These are phyloP conservation scores for Hirtodrosophila histrioides DNA, from an alignment of 2,888 invertebrate species.

Conservation along the genomic window DNA sequence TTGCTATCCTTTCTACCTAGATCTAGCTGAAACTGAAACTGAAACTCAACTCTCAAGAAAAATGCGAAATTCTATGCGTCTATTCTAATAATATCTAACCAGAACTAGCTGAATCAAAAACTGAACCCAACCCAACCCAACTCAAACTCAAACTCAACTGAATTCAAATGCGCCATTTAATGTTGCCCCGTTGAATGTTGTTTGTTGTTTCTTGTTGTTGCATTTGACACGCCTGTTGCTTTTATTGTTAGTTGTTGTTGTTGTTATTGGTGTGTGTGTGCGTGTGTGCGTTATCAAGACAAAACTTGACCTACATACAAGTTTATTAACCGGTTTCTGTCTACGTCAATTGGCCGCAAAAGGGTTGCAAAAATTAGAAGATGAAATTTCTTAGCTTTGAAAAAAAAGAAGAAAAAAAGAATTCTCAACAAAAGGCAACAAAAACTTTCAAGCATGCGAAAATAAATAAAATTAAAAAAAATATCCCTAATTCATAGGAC, in stretches of 20 bases:
- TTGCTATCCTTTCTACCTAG: conserved; percentile 20
- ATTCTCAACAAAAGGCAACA: too few relatives aligned
- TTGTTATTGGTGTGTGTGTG: conserved; percentile 26
- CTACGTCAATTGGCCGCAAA: conserved; percentile 39
- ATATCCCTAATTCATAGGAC: too few relatives aligned
- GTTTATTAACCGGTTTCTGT: conserved; percentile 82
- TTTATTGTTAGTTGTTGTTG: conserved; percentile 51
- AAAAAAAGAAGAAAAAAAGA: too few relatives aligned
- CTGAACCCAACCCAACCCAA: conserved; percentile 39
- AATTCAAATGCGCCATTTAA: conserved; percentile 61
- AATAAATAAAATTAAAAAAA: too few relatives aligned
- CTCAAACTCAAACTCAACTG: conserved; percentile 38
- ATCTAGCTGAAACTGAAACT: conserved; percentile 30
- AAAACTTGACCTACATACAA: conserved; percentile 83
- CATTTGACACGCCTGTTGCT: conserved; percentile 70
- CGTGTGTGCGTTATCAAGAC: conserved; percentile 72
- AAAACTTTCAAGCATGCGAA: too few relatives aligned
- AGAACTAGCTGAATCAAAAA: conserved; percentile 42
- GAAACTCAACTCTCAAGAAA: conserved; percentile 18
- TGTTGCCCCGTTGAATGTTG: conserved; percentile 28
- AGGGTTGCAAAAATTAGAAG: conserved; percentile 53
- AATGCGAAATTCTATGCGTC: conserved; percentile 3
- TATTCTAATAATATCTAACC: conserved; percentile 36
- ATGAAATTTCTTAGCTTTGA: conserved; percentile 33
- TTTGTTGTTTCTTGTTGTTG: conserved; percentile 53